Evolutionary conservation across 2,888 invertebrate species (phyloP).

Genomic region (Boloria euphrosyne): DNA sequence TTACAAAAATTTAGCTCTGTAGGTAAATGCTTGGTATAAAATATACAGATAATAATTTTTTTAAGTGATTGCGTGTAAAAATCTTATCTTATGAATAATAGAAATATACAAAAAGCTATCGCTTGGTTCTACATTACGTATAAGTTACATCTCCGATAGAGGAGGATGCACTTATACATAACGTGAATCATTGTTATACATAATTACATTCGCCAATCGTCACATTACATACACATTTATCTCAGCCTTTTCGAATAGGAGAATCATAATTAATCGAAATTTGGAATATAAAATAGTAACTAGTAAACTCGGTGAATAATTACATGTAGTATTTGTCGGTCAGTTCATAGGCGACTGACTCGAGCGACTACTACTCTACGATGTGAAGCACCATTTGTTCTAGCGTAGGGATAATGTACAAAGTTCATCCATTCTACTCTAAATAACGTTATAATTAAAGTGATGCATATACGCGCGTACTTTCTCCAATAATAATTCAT

Average conservation of each 20-base stretch:
- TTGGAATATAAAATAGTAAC: slow-evolving; percentile 77
- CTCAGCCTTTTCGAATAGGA: slow-evolving; percentile 82
- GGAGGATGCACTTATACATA: slow-evolving; percentile 51
- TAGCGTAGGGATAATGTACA: slow-evolving; percentile 82
- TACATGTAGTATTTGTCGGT: slow-evolving; percentile 55
- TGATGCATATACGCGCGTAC: slow-evolving; percentile 68
- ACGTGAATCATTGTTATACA: slow-evolving; percentile 57
- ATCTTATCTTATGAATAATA: slow-evolving; percentile 69
- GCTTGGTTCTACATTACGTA: slow-evolving; percentile 68
- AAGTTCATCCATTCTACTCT: slow-evolving; percentile 74
- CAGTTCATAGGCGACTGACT: slow-evolving; percentile 46
- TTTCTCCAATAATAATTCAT: slow-evolving; percentile 68
- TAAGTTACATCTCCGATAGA: slow-evolving; percentile 50
- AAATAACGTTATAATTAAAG: slow-evolving; percentile 72
- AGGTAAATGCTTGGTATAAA: slow-evolving; percentile 65
- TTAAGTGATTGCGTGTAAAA: slow-evolving; percentile 71
- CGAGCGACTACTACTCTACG: slow-evolving; percentile 66
- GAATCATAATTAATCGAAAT: slow-evolving; percentile 72
- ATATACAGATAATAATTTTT: slow-evolving; percentile 68
- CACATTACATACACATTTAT: slow-evolving; percentile 74
- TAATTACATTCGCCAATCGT: slow-evolving; percentile 71
- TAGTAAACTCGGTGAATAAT: slow-evolving; percentile 75
- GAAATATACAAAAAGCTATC: slow-evolving; percentile 79
- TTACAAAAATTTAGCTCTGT: slow-evolving; percentile 52
- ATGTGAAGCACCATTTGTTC: slow-evolving; percentile 82